phyloP scores from a whole-genome alignment of 92 coral and sea anemone genomes.

The Phymanthus crucifer region DNA sequence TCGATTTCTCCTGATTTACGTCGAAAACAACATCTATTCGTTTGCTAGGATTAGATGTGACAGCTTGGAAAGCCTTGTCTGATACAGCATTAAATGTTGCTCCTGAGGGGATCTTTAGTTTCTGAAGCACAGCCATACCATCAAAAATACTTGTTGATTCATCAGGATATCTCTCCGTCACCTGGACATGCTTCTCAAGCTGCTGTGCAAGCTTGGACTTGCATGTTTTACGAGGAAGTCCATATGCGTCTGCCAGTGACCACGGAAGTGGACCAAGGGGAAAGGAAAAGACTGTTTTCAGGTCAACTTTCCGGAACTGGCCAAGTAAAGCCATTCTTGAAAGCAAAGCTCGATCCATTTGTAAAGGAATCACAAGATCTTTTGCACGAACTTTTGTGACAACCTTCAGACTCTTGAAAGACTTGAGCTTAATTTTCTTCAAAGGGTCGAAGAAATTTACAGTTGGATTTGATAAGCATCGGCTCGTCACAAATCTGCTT shows the following conservation, averaged over 20 bases:
- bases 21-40: constrained; percentile 46
- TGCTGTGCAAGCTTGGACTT: constrained; percentile 47
- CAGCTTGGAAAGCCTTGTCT: constrained; percentile 21
- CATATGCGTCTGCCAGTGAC: constrained; percentile 55
- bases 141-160: constrained; percentile 48
- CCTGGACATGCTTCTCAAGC: constrained; percentile 29
- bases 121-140: constrained; percentile 49
- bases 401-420: background rate
- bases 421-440: background rate
- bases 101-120: constrained; percentile 39
- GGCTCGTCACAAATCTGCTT: constrained; percentile 9
- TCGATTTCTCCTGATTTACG: constrained; percentile 39
- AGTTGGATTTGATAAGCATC: background rate
- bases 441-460: background rate
- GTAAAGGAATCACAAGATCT: background rate
- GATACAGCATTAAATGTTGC: constrained; percentile 34
- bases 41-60: constrained; percentile 28
- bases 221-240: constrained; percentile 41
- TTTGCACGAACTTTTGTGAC: background rate
- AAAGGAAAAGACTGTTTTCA: constrained; percentile 20
- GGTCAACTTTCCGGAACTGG: background rate
- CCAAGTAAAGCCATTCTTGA: background rate
- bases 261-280: constrained; percentile 64
- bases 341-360: background rate
- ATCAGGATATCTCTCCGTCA: constrained; percentile 35